These are phyloP conservation scores for Crioceris asparagi DNA, from an alignment of 2,888 invertebrate species.

Conservation along the genomic window DNA sequence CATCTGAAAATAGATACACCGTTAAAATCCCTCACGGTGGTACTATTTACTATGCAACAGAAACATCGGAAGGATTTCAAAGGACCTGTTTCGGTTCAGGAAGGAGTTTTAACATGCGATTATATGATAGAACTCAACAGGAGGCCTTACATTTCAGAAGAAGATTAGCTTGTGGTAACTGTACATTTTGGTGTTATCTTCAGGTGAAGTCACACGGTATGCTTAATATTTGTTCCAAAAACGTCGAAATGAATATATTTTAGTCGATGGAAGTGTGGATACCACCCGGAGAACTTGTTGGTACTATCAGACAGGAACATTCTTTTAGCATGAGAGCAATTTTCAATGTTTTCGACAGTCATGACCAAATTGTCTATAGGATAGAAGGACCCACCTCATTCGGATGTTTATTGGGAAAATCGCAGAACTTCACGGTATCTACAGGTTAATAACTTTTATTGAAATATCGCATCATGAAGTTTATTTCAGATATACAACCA, in stretches of 20 bases:
- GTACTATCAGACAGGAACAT: slow-evolving; percentile 59
- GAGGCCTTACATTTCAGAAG: slow-evolving; percentile 67
- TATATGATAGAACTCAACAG: slow-evolving; percentile 73
- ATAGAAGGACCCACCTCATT: slow-evolving; percentile 64
- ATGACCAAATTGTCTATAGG: slow-evolving; percentile 51
- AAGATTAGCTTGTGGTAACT: slow-evolving; percentile 57
- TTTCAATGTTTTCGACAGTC: slow-evolving; percentile 56
- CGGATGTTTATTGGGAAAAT: slow-evolving; percentile 46
- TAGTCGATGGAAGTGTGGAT: slow-evolving; percentile 61
- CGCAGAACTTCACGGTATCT: slow-evolving; percentile 51
- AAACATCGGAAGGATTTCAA: slow-evolving; percentile 50
- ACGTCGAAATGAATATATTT: slow-evolving; percentile 12
- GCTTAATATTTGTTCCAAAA: not conserved
- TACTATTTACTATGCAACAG: slow-evolving; percentile 63
- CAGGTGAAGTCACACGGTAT: slow-evolving; percentile 41
- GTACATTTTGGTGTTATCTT: slow-evolving; percentile 56
- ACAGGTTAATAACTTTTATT: not conserved
- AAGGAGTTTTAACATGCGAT: slow-evolving; percentile 65
- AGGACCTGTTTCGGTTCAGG: slow-evolving; percentile 62
- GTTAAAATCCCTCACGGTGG: slow-evolving; percentile 62
- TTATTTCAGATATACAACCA: slow-evolving; percentile 42
- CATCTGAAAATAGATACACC: slow-evolving; percentile 62
- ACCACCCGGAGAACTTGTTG: slow-evolving; percentile 59
- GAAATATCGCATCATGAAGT: not conserved
- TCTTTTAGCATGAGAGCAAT: slow-evolving; percentile 46